Evolutionary conservation across 2,888 invertebrate genomes (phyloP), one percentile per base, ranked within the genome.

Genomic region (Lissocephala sabroskyi): DNA sequence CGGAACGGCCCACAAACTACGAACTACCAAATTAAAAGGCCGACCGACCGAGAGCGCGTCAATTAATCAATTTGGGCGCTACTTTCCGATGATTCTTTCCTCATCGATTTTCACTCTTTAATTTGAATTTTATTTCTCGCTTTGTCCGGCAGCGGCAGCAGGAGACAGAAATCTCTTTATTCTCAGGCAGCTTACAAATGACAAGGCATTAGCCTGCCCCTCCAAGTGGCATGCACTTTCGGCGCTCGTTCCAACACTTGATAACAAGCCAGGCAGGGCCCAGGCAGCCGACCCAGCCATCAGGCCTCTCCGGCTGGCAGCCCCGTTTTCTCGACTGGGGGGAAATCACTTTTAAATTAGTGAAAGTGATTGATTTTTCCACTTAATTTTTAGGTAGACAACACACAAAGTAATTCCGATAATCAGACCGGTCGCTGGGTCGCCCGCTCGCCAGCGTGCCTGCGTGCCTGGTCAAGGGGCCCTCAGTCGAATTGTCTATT

Each of bases 301-400:
- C 5, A n/a, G 5, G 30, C 30, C 9, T n/a, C n/a, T n/a, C n/a
- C n/a, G 33, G 4, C 10, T 19, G 9, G 46, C 45, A 54, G 56
- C 50, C 41, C 41, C 61, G 55, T 71, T 67, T 71, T 55, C 59
- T 56, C 17, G 51, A 49, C 49, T 54, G 23, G 46, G 41, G 50
- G 50, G 61, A 73, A 68, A 66, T 59, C 61, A 71, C 59, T 68
- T 62, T 71, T 56, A 71, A 78, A 75, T 71, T 75, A 71, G 71
- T 71, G 71, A 71, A 71, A 71, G 71, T 71, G 71, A 71, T 71
- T 71, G 71, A 71, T 71, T 71, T 76, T 71, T 53, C 55, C 76
- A 78, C 78, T 70, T 70, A 61, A 62, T 74, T 76, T 74, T 56
- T 45, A 45, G 70, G 45, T 59, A 67, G 59, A 59, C 62, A 68